phyloP scores from a whole-genome alignment of 1,140 invertebrate genomes.

The Anthonomus grandis region DNA sequence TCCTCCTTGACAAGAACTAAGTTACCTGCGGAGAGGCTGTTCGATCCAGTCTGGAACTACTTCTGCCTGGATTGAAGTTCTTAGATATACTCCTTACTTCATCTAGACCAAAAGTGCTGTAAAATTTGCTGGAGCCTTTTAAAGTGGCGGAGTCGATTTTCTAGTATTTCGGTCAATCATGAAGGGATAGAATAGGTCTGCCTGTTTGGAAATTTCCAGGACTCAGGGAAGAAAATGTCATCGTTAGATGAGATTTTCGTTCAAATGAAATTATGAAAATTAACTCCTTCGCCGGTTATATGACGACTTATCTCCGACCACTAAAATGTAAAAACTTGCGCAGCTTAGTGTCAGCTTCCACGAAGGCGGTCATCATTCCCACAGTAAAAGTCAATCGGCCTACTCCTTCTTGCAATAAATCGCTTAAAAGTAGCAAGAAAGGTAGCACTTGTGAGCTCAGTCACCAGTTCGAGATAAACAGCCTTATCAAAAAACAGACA shows the following conservation, averaged over 20 bases:
- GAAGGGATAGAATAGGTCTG: slow-evolving; percentile 9
- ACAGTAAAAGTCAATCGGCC: slow-evolving; percentile 27
- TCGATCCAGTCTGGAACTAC: no score
- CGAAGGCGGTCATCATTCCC: slow-evolving; percentile 41
- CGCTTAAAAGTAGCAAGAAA: slow-evolving; percentile 37
- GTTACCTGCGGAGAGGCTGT: no score
- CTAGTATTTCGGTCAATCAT: neutral
- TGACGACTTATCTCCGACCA: slow-evolving; percentile 1
- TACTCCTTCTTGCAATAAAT: slow-evolving; percentile 37
- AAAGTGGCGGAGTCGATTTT: slow-evolving; percentile 5
- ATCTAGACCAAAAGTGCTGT: slow-evolving; percentile 21
- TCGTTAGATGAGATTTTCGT: slow-evolving; percentile 26
- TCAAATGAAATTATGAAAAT: slow-evolving; percentile 22
- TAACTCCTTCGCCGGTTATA: slow-evolving; percentile 13
- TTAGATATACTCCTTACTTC: slow-evolving; percentile 15
- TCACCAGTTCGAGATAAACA: slow-evolving; percentile 41
- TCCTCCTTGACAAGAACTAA: no score
- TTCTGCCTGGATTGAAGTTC: slow-evolving; percentile 6
- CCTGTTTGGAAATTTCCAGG: slow-evolving; percentile 34
- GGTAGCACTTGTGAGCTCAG: slow-evolving; percentile 32
- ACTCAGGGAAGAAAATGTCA: slow-evolving; percentile 24
- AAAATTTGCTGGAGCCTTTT: slow-evolving; percentile 9
- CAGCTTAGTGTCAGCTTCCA: slow-evolving; percentile 27
- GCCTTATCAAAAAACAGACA: slow-evolving; percentile 36
- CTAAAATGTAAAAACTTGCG: slow-evolving; percentile 46